A percentile compares a stretch with the other conserved stretches of the same genome.
Conservation (phyloP, 2,888 invertebrate genomes). For the Apodemia hepburni region DNA sequence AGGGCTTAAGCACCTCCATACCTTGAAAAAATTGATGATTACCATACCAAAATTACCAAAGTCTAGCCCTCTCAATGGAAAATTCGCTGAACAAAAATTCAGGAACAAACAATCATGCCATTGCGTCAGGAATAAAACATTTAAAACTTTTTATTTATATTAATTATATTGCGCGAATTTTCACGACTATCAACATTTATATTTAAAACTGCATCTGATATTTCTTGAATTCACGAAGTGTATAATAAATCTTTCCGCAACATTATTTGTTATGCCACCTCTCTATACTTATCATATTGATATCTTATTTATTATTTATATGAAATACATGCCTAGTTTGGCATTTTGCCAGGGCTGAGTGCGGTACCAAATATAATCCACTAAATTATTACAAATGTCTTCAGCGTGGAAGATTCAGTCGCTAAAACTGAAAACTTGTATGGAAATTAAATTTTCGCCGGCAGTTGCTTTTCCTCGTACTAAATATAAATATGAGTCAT, state of each 20-base stretch:
- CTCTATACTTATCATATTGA: slow-evolving; percentile 19
- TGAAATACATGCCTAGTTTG: slow-evolving; percentile 23
- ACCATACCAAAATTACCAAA: too few relatives aligned
- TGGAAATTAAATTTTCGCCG: slow-evolving; percentile 22
- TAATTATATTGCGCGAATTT: slow-evolving; percentile 6
- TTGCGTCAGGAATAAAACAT: background rate
- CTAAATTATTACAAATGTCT: slow-evolving; percentile 25
- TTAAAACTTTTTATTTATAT: background rate
- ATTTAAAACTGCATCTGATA: slow-evolving; percentile 18
- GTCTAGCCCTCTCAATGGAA: too few relatives aligned
- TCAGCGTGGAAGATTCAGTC: slow-evolving; percentile 21
- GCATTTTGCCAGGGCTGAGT: slow-evolving; percentile 23
- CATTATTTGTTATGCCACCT: slow-evolving; percentile 23
- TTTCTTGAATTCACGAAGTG: slow-evolving; percentile 22
- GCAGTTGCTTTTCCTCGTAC: slow-evolving; percentile 2
- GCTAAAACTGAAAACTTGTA: slow-evolving; percentile 7
- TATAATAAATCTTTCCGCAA: slow-evolving; percentile 25
- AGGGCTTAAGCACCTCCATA: too few relatives aligned
- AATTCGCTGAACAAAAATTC: too few relatives aligned
- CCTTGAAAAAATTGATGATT: too few relatives aligned
- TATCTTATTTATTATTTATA: slow-evolving; percentile 20
- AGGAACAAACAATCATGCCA: too few relatives aligned
- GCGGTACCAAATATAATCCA: slow-evolving; percentile 13
- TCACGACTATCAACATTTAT: slow-evolving; percentile 21
- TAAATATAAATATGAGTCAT: slow-evolving; percentile 17